Conservation (phyloP, 1,140 invertebrate species). For the Brachionus rubens region DNA sequence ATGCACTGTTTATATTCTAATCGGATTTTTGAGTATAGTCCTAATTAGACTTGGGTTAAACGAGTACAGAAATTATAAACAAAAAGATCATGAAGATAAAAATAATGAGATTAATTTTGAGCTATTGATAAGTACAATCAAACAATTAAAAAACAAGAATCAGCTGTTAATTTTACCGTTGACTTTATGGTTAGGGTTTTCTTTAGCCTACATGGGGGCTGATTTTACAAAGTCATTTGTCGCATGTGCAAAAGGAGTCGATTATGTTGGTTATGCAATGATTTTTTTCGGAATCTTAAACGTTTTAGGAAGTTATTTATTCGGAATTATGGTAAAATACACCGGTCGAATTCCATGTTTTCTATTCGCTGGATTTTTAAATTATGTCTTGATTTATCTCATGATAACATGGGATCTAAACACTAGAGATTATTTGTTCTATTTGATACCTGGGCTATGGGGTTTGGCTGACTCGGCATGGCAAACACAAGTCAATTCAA, state of each 20-base stretch:
- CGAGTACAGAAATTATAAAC: slow-evolving; percentile 2
- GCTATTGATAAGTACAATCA: slow-evolving; percentile 21
- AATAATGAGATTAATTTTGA: slow-evolving; percentile 2
- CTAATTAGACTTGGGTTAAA: slow-evolving; percentile 2
- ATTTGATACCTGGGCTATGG: slow-evolving; percentile 81
- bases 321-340: slow-evolving; percentile 85
- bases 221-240: slow-evolving; percentile 76
- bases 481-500: slow-evolving; percentile 88
- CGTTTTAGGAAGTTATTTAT: slow-evolving; percentile 78
- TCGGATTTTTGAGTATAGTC: slow-evolving; percentile 13
- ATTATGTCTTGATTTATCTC: slow-evolving; percentile 49
- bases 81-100: neutral
- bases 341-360: slow-evolving; percentile 82
- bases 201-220: slow-evolving; percentile 89
- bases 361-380: slow-evolving; percentile 65
- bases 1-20: neutral
- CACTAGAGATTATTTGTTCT: slow-evolving; percentile 74
- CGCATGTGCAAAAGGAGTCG: slow-evolving; percentile 66
- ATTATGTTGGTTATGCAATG: slow-evolving; percentile 87
- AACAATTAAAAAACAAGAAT: slow-evolving; percentile 67
- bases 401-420: slow-evolving; percentile 71
- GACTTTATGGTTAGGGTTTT: slow-evolving; percentile 91
- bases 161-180: slow-evolving; percentile 88
- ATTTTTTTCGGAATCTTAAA: slow-evolving; percentile 89
- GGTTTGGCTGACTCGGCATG: slow-evolving; percentile 81